phyloP scores from a whole-genome alignment of 30 jellyfish, hydroid and myxozoan species.

The Mastigias papua region DNA sequence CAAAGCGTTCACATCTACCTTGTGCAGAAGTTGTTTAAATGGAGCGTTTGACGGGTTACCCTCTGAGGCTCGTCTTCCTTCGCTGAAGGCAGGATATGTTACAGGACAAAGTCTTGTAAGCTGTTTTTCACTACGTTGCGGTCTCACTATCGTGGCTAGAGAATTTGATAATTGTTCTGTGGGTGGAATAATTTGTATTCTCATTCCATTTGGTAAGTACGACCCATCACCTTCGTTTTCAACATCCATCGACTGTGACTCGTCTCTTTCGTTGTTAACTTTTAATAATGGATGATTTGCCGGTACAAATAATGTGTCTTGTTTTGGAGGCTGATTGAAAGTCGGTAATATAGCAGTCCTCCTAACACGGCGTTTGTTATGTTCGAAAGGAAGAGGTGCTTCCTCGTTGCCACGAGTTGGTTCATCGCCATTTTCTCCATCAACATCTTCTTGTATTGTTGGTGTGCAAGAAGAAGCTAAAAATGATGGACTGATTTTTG shows the following conservation, averaged over 20 bases:
- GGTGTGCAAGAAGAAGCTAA: slow-evolving; percentile 64
- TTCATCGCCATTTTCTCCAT: slow-evolving; percentile 80
- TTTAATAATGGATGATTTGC: slow-evolving; percentile 95
- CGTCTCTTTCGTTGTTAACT: slow-evolving; percentile 59
- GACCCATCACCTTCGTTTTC: slow-evolving; percentile 57
- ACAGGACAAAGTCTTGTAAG: slow-evolving; percentile 65
- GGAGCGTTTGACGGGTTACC: slow-evolving; percentile 97
- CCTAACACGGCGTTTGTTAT: slow-evolving; percentile 84
- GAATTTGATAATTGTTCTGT: slow-evolving; percentile 91
- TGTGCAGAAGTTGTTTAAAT: slow-evolving; percentile 86
- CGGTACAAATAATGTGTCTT: slow-evolving; percentile 94
- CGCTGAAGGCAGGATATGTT: slow-evolving; percentile 81
- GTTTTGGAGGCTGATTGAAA: slow-evolving; percentile 64
- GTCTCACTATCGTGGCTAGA: slow-evolving; percentile 57
- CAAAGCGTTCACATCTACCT: slow-evolving; percentile 80
- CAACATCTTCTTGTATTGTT: slow-evolving; percentile 83
- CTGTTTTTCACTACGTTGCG: slow-evolving; percentile 57
- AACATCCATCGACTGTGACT: slow-evolving; percentile 45
- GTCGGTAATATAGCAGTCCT: slow-evolving; percentile 85
- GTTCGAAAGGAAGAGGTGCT: slow-evolving; percentile 56
- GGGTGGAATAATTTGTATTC: slow-evolving; percentile 95
- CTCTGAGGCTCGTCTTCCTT: slow-evolving; percentile 98
- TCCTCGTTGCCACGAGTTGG: slow-evolving; percentile 41
- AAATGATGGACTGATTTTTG: slow-evolving; percentile 55
- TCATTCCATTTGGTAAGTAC: slow-evolving; percentile 81